Evolutionary conservation across 2,888 invertebrate genomes (phyloP).

Genomic region (Dinocampus coccinellae): DNA sequence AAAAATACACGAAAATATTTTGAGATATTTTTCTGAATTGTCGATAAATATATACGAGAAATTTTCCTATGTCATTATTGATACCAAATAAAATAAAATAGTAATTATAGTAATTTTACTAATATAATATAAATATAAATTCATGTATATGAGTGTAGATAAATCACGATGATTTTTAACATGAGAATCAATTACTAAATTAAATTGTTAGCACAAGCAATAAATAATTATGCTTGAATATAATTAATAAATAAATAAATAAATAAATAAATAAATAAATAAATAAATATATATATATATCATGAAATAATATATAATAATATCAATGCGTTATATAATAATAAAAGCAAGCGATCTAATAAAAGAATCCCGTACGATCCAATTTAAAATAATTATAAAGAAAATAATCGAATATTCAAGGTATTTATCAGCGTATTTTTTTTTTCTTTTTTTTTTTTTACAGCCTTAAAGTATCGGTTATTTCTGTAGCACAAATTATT

Average conservation of each 20-base stretch:
- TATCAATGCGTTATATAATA: no score
- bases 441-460: no score
- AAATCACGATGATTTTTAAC: not conserved
- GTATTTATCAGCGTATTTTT: no score
- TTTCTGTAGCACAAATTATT: conserved; percentile 46
- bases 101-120: no score
- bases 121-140: not conserved
- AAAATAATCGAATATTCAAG: no score
- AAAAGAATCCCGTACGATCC: no score
- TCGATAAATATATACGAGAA: not conserved
- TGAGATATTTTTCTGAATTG: not conserved
- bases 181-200: not conserved
- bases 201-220: not conserved
- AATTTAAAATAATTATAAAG: no score
- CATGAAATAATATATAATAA: no score
- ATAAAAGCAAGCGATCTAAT: no score
- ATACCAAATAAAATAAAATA: no score
- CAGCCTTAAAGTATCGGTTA: not conserved
- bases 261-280: not conserved
- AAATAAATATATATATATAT: not conserved
- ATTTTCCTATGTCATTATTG: not conserved
- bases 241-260: not conserved
- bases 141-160: not conserved
- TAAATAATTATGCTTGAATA: not conserved
- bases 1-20: not conserved